Percentiles rank a stretch among this genome's conserved stretches.
phyloP scores from a whole-genome alignment of 2,113 vertebrate species.

The Indri indri region DNA sequence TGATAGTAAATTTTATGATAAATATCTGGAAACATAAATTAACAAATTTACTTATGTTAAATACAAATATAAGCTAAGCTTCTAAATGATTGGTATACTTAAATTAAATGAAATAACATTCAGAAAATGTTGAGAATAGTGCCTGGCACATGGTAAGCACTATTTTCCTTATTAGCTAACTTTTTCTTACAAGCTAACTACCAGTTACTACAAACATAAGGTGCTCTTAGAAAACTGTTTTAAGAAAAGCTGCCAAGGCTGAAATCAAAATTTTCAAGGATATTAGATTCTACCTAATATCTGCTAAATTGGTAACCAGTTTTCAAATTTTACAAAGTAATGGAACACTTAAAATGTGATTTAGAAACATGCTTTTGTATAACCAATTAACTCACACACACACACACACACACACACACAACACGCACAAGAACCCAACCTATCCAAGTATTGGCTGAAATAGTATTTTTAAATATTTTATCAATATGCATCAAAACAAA shows the following conservation, averaged over 20 bases:
- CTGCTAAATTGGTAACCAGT: not conserved
- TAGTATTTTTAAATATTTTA: not conserved
- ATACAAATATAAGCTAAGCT: not conserved
- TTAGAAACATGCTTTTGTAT: not conserved
- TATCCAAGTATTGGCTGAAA: not conserved
- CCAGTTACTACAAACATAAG: not conserved
- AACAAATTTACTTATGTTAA: not conserved
- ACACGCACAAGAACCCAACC: not conserved
- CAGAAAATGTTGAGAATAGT: not conserved
- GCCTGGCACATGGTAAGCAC: not conserved
- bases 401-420: not conserved
- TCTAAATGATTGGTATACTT: not conserved
- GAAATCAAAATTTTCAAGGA: not conserved
- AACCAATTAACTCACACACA: not conserved
- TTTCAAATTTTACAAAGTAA: slow-evolving; percentile 7
- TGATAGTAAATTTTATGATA: not conserved
- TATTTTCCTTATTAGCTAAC: not conserved
- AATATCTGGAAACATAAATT: not conserved
- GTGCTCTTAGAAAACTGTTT: not conserved
- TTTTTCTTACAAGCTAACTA: not conserved
- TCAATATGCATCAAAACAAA: not conserved
- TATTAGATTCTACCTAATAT: not conserved
- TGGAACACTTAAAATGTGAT: not conserved
- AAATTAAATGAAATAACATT: not conserved
- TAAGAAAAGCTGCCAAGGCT: not conserved